Percentiles rank a stretch among this genome's conserved stretches.
phyloP scores from a whole-genome alignment of 2,113 vertebrate species.

The Microtus richardsoni region DNA sequence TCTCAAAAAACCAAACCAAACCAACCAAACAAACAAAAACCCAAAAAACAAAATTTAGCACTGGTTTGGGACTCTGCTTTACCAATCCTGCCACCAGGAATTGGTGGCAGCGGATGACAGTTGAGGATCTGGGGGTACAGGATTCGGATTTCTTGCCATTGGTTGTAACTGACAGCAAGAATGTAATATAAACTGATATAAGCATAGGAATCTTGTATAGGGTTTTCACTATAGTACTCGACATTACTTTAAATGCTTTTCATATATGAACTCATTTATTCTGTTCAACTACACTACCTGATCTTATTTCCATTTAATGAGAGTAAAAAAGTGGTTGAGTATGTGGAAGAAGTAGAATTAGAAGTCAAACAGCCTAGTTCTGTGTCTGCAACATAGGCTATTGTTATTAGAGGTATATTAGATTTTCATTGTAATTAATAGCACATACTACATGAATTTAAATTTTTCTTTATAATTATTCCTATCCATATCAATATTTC shows the following conservation, averaged over 20 bases:
- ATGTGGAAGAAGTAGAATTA: constrained; percentile 15
- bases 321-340: background rate
- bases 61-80: background rate
- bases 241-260: background rate
- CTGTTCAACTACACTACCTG: background rate
- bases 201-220: background rate
- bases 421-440: background rate
- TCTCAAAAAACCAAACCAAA: no score
- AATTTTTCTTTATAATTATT: background rate
- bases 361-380: background rate
- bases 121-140: background rate
- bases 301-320: background rate
- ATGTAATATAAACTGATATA: background rate
- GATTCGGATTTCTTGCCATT: background rate
- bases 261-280: background rate
- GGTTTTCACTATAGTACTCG: background rate
- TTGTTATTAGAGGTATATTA: background rate
- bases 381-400: background rate
- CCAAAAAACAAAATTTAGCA: background rate
- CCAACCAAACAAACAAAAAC: no score
- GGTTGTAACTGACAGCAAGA: background rate
- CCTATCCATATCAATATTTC: background rate
- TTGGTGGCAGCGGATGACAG: no score
- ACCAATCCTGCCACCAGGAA: no score
- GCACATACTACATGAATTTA: background rate